Conservation (phyloP, 2,113 vertebrate species). For the Otus sunia region DNA sequence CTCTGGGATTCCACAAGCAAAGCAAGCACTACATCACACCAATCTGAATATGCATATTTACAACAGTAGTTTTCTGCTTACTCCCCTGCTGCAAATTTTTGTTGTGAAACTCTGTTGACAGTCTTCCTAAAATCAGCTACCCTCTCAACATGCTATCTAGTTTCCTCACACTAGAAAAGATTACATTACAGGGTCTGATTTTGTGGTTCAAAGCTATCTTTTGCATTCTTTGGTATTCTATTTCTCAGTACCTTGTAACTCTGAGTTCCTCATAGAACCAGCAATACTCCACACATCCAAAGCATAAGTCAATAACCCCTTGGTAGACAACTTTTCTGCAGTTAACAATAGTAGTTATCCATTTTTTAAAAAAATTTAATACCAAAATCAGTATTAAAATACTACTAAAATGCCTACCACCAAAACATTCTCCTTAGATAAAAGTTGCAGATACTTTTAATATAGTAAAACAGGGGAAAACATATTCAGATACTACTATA, state of each 20-base stretch:
- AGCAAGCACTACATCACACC: background rate
- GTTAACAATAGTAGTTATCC: background rate
- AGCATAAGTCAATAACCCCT: background rate
- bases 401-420: background rate
- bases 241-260: background rate
- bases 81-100: background rate
- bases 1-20: background rate
- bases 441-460: background rate
- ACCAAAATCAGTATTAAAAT: background rate
- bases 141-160: background rate
- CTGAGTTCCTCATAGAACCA: background rate
- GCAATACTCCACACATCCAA: background rate
- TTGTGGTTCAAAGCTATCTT: background rate
- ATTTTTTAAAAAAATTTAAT: background rate
- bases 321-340: background rate
- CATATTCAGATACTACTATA: background rate
- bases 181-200: background rate
- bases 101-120: background rate
- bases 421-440: background rate
- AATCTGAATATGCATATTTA: background rate
- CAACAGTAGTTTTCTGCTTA: background rate
- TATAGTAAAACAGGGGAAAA: background rate
- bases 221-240: background rate
- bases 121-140: background rate
- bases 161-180: background rate